These are phyloP conservation scores for Ectropis grisescens DNA, from an alignment of 1,140 invertebrate species.

Conservation along the genomic window DNA sequence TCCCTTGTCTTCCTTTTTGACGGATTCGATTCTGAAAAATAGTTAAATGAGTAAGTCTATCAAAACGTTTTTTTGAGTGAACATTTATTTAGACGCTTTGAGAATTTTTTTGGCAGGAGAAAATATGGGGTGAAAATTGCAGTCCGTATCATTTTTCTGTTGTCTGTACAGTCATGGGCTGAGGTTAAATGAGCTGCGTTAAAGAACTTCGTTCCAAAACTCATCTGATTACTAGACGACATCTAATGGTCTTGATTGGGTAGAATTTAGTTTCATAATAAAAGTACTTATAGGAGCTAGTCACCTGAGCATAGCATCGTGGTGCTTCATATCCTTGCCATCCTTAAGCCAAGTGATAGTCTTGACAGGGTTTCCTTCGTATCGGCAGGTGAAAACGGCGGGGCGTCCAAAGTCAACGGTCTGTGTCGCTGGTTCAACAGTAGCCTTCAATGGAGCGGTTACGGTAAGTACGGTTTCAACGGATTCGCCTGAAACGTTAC, in stretches of 20 bases:
- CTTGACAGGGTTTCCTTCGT: constrained; percentile 91
- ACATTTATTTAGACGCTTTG: too few species aligned
- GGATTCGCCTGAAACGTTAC: constrained; percentile 82
- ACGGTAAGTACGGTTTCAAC: constrained; percentile 94
- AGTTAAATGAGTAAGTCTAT: constrained; percentile 2
- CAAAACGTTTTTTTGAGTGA: too few species aligned
- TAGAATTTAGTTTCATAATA: too few species aligned
- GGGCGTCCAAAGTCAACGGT: constrained; percentile 93
- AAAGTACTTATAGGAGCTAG: constrained; percentile 9
- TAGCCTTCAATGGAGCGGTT: constrained; percentile 88
- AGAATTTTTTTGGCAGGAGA: too few species aligned
- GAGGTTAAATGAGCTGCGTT: too few species aligned
- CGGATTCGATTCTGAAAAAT: constrained; percentile 81
- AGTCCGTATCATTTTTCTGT: too few species aligned
- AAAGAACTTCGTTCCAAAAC: too few species aligned
- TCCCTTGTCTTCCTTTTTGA: constrained; percentile 95
- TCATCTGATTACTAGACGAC: too few species aligned
- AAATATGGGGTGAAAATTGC: too few species aligned
- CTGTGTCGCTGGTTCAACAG: constrained; percentile 90
- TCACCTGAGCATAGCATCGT: constrained; percentile 78
- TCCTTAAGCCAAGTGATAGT: constrained; percentile 94
- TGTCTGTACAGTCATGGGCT: too few species aligned
- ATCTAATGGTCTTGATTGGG: too few species aligned
- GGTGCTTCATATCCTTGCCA: constrained; percentile 84
- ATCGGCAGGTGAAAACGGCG: constrained; percentile 90